These are phyloP conservation scores for Anas platyrhynchos DNA, from an alignment of 2,113 vertebrate species.

Conservation along the genomic window DNA sequence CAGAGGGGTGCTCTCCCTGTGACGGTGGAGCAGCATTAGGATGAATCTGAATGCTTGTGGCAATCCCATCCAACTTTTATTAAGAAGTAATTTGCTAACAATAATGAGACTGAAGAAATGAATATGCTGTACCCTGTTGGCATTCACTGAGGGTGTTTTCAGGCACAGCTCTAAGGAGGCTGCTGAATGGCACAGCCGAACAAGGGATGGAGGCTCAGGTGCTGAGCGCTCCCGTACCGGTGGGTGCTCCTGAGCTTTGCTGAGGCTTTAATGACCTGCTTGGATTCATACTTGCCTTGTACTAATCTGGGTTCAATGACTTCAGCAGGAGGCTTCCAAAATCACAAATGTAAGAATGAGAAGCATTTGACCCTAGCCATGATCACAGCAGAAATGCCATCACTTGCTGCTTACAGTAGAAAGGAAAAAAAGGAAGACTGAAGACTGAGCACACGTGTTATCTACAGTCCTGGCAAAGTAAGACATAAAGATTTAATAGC, in stretches of 20 bases:
- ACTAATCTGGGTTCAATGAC: neutral
- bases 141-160: rapidly evolving
- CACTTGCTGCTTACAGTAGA: rapidly evolving
- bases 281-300: neutral
- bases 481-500: rapidly evolving
- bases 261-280: rapidly evolving
- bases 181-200: neutral
- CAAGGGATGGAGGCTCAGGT: neutral
- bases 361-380: neutral
- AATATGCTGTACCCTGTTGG: rapidly evolving
- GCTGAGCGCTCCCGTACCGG: neutral
- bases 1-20: neutral
- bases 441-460: rapidly evolving
- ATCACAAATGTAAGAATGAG: neutral
- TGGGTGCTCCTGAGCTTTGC: neutral
- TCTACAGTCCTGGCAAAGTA: neutral
- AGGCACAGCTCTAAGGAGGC: rapidly evolving
- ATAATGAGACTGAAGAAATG: rapidly evolving
- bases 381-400: neutral
- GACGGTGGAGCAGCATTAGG: neutral
- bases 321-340: neutral
- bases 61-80: neutral
- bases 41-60: neutral
- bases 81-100: neutral
- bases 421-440: neutral